These are phyloP conservation scores for Drosophila prosaltans DNA, from an alignment of 1,140 invertebrate genomes.

Conservation along the genomic window DNA sequence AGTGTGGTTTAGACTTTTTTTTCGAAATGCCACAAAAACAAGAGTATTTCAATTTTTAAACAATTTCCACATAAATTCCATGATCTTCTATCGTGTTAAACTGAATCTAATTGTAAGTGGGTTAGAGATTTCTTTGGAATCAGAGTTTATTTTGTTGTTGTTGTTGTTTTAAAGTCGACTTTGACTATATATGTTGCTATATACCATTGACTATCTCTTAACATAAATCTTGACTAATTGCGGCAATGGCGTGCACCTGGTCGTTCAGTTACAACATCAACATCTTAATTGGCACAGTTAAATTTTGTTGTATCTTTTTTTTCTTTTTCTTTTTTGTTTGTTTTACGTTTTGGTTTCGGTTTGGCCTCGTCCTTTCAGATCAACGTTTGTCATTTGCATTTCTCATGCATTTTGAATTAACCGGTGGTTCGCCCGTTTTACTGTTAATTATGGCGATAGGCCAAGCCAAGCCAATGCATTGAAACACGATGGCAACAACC, in stretches of 20 bases:
- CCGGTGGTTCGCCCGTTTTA: conserved; percentile 67
- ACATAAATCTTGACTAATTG: conserved; percentile 73
- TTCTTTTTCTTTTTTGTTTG: background rate
- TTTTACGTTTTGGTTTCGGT: conserved; percentile 10
- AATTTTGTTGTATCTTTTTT: conserved; percentile 36
- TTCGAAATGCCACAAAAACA: no score
- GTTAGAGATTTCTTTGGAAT: conserved; percentile 12
- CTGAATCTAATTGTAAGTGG: conserved; percentile 5
- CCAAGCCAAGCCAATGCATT: conserved; percentile 21
- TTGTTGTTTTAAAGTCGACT: conserved; percentile 25
- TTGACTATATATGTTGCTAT: conserved; percentile 9
- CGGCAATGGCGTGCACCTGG: conserved; percentile 35
- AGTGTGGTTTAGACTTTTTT: no score
- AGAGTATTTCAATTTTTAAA: no score
- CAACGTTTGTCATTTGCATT: conserved; percentile 76
- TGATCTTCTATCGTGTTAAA: background rate
- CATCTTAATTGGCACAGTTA: conserved; percentile 58
- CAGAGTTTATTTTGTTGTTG: conserved; percentile 37
- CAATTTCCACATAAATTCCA: background rate
- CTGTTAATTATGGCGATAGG: conserved; percentile 79
- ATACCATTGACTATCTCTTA: conserved; percentile 19
- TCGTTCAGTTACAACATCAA: conserved; percentile 49
- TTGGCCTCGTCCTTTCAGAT: conserved; percentile 59
- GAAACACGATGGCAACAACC: conserved; percentile 12
- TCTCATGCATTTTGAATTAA: conserved; percentile 80